phyloP scores from a whole-genome alignment of 2,113 vertebrate species.

The Suncus etruscus region DNA sequence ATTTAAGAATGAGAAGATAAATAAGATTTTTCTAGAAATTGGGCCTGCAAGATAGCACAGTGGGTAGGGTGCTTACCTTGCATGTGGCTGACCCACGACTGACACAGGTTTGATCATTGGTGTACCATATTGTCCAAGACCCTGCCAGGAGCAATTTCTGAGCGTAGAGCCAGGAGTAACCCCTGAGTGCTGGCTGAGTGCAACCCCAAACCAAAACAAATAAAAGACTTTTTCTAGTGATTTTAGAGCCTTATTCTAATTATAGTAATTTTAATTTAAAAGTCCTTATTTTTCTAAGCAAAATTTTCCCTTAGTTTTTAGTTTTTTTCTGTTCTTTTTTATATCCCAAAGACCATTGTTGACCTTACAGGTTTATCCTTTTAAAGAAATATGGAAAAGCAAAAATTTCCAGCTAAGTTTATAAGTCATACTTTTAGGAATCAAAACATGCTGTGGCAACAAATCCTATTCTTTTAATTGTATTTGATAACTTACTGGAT shows the following conservation, averaged over 20 bases:
- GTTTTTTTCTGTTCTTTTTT: neutral
- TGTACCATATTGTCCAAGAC: no score
- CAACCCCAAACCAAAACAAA: no score
- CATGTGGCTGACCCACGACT: no score
- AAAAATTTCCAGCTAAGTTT: neutral
- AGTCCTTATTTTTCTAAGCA: neutral
- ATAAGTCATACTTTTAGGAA: constrained; percentile 40
- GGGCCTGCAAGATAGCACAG: no score
- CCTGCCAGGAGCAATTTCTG: no score
- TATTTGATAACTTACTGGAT: constrained; percentile 37
- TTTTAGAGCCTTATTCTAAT: neutral
- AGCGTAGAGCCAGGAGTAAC: no score
- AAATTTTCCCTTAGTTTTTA: neutral
- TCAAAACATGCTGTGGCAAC: constrained; percentile 31
- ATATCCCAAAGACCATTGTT: neutral
- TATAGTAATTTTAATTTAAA: neutral
- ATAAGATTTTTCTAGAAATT: neutral
- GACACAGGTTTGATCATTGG: no score
- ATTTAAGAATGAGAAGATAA: constrained; percentile 11
- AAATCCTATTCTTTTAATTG: constrained; percentile 60
- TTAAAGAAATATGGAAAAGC: neutral
- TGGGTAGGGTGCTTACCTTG: no score
- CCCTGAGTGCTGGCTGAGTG: no score
- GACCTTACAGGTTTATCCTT: neutral
- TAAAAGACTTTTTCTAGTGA: neutral